These are phyloP conservation scores for Stigmatopora argus DNA, from an alignment of 2,113 vertebrate species.

Conservation along the genomic window DNA sequence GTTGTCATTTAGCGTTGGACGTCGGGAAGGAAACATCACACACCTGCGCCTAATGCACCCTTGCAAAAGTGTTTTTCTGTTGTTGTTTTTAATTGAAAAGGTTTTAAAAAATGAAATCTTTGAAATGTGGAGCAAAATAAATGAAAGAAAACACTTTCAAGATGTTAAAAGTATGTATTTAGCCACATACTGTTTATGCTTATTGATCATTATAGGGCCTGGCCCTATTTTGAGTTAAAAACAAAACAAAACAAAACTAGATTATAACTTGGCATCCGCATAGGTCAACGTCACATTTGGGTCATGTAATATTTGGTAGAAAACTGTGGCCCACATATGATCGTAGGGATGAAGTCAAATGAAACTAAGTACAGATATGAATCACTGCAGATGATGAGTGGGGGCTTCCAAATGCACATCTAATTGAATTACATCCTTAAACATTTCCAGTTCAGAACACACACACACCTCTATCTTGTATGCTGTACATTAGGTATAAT, in stretches of 20 bases:
- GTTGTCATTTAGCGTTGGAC: background rate
- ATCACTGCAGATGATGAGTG: constrained; percentile 20
- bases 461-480: constrained; percentile 5
- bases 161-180: no score
- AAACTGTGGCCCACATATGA: background rate
- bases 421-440: constrained; percentile 45
- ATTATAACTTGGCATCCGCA: no score
- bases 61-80: no score
- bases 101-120: no score
- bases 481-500: constrained; percentile 46
- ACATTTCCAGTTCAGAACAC: constrained; percentile 41
- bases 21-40: background rate
- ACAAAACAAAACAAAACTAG: background rate
- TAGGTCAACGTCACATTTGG: no score
- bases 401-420: constrained; percentile 45
- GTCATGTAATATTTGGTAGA: no score
- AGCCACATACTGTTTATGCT: no score
- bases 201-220: no score
- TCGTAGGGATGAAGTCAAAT: constrained; percentile 7
- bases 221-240: background rate
- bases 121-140: no score
- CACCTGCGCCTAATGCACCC: background rate
- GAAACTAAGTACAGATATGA: constrained; percentile 11
- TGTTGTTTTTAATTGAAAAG: no score
- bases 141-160: no score